Conservation (phyloP, 2,113 vertebrate genomes). For the Tupaia tana region DNA sequence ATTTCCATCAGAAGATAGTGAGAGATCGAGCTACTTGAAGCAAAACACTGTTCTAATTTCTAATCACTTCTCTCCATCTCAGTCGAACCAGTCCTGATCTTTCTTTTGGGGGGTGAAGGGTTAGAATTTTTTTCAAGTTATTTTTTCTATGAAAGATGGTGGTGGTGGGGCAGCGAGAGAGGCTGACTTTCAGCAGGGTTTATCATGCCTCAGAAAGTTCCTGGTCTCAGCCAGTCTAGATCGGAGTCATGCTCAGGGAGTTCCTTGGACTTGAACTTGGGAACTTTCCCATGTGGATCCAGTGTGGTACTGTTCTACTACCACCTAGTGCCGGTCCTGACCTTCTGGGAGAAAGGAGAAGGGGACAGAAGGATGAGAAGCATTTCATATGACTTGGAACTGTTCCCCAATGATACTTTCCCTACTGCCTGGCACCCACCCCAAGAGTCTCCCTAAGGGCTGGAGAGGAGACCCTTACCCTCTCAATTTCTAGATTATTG, state of each 20-base stretch:
- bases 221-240: no score
- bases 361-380: neutral
- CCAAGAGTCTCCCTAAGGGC: neutral
- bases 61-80: neutral
- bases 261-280: no score
- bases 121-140: no score
- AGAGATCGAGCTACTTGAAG: neutral
- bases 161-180: no score
- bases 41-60: neutral
- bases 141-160: no score
- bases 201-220: no score
- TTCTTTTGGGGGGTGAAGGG: no score
- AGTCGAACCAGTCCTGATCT: neutral
- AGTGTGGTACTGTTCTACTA: no score
- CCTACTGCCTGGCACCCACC: neutral
- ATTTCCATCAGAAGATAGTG: neutral
- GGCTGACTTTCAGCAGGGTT: no score
- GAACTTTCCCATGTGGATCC: no score
- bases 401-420: neutral
- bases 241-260: no score
- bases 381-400: neutral
- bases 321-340: no score
- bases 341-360: slow-evolving; percentile 10
- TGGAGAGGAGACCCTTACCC: neutral
- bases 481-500: neutral